Evolutionary conservation across 2,113 vertebrate genomes (phyloP), one percentile per base, ranked within the genome.

Genomic region (Tragelaphus imberbis): DNA sequence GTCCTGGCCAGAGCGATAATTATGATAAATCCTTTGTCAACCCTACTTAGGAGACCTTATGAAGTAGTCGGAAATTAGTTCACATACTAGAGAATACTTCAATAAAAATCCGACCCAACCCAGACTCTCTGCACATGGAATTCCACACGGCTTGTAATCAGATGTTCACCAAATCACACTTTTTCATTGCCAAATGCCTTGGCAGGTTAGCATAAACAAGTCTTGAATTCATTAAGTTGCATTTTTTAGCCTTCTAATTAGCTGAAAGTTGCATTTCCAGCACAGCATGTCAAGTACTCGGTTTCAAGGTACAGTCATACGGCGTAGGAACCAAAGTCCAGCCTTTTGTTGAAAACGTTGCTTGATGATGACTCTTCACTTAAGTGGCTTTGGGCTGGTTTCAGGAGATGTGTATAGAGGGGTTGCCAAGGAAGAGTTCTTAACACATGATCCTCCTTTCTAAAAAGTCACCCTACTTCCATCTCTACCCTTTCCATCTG

Each of bases 21-120:
- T 98, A 99, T 98, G 98, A 99, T 99, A 99, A 99, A 99, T 99
- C 98, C 98, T 98, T 99, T 98, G 98, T 98, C 98, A 99, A 19
- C 95, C 95, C 90, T 63, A 65, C 97, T 98, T 97, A 97, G 98
- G 98, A 98, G 97, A 97, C 98, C 98, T 97, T 95, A 97, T 98
- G 99, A 98, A 98, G 98, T 95, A 98, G 98, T 98, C 97, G 92
- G 98, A 98, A 98, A 98, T 98, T 95, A 98, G 98, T 98, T 98
- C 98, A 96, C 95, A 23, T 98, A 98, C 94, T 97, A 96, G 98
- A 99, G 98, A 98, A 98, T 80, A 95, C 97, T 95, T 98, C 97
- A 98, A 68, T 98, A 93, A 98, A 97, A 98, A 98, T 65, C 96
- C 65, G 61, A 90, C 88, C 92, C 94, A 97, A 97, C 97, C 98